A percentile compares a stretch with the other conserved stretches of the same genome.
These are phyloP conservation scores for Hyles euphorbiae DNA, from an alignment of 1,140 invertebrate genomes.

Conservation along the genomic window DNA sequence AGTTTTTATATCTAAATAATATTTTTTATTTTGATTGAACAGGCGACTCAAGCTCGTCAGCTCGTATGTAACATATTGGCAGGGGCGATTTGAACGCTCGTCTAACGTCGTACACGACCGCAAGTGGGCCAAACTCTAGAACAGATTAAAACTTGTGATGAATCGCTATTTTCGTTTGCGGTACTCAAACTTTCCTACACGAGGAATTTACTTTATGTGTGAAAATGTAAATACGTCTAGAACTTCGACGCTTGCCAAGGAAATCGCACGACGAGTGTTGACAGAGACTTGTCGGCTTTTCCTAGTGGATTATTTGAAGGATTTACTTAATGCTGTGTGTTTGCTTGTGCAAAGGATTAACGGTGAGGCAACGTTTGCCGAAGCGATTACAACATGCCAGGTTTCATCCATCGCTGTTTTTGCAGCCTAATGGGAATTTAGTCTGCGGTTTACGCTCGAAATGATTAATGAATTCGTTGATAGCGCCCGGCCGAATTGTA, in stretches of 20 bases:
- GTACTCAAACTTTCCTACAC: slow-evolving; percentile 48
- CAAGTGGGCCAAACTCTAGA: slow-evolving; percentile 58
- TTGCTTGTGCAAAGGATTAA: slow-evolving; percentile 54
- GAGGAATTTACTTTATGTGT: slow-evolving; percentile 64
- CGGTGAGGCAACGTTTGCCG: slow-evolving; percentile 36
- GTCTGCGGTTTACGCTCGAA: slow-evolving; percentile 7
- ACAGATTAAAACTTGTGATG: slow-evolving; percentile 67
- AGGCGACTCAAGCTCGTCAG: too few relatives aligned
- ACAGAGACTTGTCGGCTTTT: slow-evolving; percentile 55
- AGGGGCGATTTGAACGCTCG: slow-evolving; percentile 24
- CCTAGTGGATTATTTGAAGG: slow-evolving; percentile 60
- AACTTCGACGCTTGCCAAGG: slow-evolving; percentile 48
- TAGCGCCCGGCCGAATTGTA: slow-evolving; percentile 18
- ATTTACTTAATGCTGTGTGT: slow-evolving; percentile 57
- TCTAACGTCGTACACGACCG: slow-evolving; percentile 25
- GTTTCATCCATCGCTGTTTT: slow-evolving; percentile 38
- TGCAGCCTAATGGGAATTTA: slow-evolving; percentile 28
- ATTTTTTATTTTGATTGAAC: too few relatives aligned
- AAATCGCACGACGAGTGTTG: slow-evolving; percentile 54
- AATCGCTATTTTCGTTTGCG: slow-evolving; percentile 61
- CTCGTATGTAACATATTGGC: not conserved
- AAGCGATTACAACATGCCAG: slow-evolving; percentile 30
- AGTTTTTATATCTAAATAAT: too few relatives aligned
- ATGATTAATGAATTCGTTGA: slow-evolving; percentile 27
- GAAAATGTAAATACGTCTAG: slow-evolving; percentile 61